Conservation (phyloP, 2,797 vertebrate species). For the Sebastes ruberrimus region DNA sequence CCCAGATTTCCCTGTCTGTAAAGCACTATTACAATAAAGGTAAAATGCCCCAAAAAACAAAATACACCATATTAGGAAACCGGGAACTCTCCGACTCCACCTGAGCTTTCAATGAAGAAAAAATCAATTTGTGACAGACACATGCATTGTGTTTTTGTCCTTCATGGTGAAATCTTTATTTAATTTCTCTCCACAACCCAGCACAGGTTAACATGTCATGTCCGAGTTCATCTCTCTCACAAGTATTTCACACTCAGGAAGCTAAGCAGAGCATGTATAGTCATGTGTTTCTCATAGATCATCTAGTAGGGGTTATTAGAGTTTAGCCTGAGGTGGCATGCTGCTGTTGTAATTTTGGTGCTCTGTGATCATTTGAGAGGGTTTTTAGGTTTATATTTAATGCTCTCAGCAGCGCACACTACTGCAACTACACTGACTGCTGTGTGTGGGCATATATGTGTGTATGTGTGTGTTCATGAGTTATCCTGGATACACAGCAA, state of each 20-base stretch:
- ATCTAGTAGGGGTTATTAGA: conserved; percentile 55
- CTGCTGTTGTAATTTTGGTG: conserved; percentile 66
- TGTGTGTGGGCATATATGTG: conserved; percentile 19
- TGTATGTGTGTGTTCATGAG: conserved; percentile 1
- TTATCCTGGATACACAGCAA: conserved; percentile 46
- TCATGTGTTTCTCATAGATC: conserved; percentile 54
- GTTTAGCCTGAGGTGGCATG: conserved; percentile 71
- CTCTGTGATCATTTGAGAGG: conserved; percentile 67
- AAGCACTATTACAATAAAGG: not conserved
- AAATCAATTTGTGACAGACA: conserved; percentile 25
- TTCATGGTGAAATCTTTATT: conserved; percentile 79
- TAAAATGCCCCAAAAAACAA: not conserved
- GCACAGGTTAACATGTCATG: conserved; percentile 51
- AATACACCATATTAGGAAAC: not conserved
- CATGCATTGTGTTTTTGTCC: conserved; percentile 37
- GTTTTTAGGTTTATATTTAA: conserved; percentile 46
- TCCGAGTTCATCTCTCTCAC: conserved; percentile 41
- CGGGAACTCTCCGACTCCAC: not conserved
- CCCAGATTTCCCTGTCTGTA: not conserved
- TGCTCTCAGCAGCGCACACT: conserved; percentile 37
- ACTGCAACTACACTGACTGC: conserved; percentile 39
- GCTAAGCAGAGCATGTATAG: conserved; percentile 61
- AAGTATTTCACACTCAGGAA: conserved; percentile 75
- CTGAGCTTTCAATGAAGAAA: not conserved
- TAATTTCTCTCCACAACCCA: conserved; percentile 53